Conservation (phyloP, 2,113 vertebrate genomes). For the Beaufortia kweichowensis region DNA sequence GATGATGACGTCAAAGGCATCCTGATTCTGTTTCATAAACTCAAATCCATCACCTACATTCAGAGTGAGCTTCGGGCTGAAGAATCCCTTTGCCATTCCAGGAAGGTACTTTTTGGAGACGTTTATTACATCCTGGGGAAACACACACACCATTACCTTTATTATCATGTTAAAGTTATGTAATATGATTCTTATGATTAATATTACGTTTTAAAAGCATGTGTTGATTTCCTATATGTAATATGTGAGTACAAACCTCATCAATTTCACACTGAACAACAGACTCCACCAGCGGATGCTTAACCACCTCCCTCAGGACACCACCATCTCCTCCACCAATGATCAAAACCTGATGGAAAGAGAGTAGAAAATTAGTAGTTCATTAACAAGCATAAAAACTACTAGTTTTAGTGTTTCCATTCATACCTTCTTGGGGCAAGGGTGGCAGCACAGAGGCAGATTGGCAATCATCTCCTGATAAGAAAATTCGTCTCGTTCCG, state of each 20-base stretch:
- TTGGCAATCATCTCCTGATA: constrained; percentile 99
- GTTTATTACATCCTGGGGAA: constrained; percentile 89
- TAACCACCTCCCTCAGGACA: constrained; percentile 92
- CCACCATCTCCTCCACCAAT: constrained; percentile 96
- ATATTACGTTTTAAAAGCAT: background rate
- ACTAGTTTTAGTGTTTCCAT: background rate
- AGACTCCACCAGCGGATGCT: constrained; percentile 87
- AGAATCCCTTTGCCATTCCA: constrained; percentile 92
- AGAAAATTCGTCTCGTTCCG: constrained; percentile 94
- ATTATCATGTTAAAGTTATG: background rate
- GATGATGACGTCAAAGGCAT: constrained; percentile 96
- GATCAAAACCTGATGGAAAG: constrained; percentile 84
- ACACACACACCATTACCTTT: constrained; percentile 32
- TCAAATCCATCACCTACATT: constrained; percentile 95
- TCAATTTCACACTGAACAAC: constrained; percentile 97
- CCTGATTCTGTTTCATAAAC: constrained; percentile 98
- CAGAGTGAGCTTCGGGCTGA: constrained; percentile 90
- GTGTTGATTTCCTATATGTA: background rate
- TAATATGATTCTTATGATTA: too few relatives aligned
- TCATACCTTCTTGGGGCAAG: constrained; percentile 87
- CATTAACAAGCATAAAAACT: too few relatives aligned
- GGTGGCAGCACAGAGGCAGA: constrained; percentile 91
- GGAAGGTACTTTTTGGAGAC: constrained; percentile 96
- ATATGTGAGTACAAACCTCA: constrained; percentile 76
- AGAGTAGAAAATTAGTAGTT: background rate